phyloP scores from a whole-genome alignment of 2,888 invertebrate genomes.

The Geophilus truncorum region DNA sequence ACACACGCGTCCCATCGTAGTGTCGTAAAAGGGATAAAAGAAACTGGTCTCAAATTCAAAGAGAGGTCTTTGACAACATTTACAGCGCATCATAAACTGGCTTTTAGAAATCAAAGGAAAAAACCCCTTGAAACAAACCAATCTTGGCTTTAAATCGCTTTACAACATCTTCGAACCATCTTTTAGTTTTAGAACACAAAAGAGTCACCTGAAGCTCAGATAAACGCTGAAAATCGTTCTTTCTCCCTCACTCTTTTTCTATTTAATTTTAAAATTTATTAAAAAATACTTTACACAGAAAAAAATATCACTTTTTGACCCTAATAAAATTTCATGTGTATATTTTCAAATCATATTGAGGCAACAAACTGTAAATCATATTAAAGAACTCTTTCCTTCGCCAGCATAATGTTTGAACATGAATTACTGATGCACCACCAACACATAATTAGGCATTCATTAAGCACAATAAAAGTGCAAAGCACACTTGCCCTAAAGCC shows the following conservation, averaged over 20 bases:
- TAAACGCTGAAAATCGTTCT: no score
- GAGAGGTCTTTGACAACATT: background rate
- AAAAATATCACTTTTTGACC: background rate
- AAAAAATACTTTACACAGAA: no score
- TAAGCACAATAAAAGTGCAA: slow-evolving; percentile 10
- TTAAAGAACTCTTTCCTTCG: slow-evolving; percentile 4
- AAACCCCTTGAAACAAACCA: background rate
- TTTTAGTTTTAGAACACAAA: background rate
- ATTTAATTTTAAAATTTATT: background rate
- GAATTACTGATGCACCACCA: slow-evolving; percentile 10
- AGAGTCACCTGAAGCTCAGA: background rate
- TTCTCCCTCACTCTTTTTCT: background rate
- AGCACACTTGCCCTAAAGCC: slow-evolving; percentile 10
- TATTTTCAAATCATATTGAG: background rate
- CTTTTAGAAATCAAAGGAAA: background rate
- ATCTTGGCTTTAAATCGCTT: background rate
- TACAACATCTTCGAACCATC: background rate
- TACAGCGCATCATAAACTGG: background rate
- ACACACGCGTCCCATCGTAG: background rate
- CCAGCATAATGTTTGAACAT: slow-evolving; percentile 10
- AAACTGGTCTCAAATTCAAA: background rate
- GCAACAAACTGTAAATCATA: slow-evolving; percentile 4
- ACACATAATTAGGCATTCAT: slow-evolving; percentile 10
- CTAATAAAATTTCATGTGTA: background rate
- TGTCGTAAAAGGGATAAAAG: background rate